Evolutionary conservation across 2,888 invertebrate species (phyloP).

Genomic region (Strigamia maritima): DNA sequence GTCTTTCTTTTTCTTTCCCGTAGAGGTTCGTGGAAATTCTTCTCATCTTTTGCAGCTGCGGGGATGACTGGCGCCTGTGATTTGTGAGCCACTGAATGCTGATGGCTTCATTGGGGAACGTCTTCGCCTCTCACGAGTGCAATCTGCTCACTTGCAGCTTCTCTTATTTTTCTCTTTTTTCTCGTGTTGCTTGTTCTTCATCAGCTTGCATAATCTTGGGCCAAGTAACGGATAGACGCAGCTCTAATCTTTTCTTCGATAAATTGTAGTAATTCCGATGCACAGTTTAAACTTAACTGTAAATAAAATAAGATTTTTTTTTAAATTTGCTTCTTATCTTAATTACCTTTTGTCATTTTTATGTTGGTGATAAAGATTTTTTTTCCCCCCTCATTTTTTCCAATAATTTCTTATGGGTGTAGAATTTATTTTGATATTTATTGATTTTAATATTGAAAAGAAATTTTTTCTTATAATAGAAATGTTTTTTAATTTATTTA

Average conservation of each 20-base stretch:
- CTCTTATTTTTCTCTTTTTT: not conserved
- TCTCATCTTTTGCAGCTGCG: not conserved
- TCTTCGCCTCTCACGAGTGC: not conserved
- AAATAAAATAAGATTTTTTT: not conserved
- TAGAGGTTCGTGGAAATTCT: not conserved
- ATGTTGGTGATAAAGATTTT: too few relatives aligned
- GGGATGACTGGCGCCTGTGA: not conserved
- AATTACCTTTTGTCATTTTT: too few relatives aligned
- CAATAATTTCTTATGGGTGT: too few relatives aligned
- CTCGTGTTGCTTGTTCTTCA: not conserved
- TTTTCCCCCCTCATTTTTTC: too few relatives aligned
- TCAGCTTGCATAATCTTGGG: not conserved
- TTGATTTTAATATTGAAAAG: too few relatives aligned
- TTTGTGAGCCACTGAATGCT: not conserved
- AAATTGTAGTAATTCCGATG: not conserved
- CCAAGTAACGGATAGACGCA: not conserved
- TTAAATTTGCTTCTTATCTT: too few relatives aligned
- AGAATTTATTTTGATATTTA: too few relatives aligned
- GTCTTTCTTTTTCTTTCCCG: not conserved
- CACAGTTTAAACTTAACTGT: not conserved
- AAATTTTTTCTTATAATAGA: too few relatives aligned
- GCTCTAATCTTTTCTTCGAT: not conserved
- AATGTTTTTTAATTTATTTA: too few relatives aligned
- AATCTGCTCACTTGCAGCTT: not conserved
- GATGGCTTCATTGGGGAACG: not conserved